Evolutionary conservation across 2,888 invertebrate genomes (phyloP), one percentile per base, ranked within the genome.

Genomic region (Phrixothrix hirtus): DNA sequence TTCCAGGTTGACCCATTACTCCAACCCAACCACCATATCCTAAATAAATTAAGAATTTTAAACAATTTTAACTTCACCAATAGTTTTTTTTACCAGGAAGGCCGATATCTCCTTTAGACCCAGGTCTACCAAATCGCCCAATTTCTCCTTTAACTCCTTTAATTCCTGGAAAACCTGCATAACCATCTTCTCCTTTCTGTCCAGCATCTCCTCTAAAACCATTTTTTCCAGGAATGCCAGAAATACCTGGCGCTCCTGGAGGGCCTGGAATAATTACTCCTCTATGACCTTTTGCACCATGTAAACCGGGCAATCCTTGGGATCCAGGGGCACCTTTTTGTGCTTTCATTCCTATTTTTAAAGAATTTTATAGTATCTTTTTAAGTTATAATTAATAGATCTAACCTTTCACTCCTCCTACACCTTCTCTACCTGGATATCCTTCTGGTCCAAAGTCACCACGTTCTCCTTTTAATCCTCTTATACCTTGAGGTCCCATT

Each of bases 371-470:
- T n/a, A n/a, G n/a, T n/a, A n/a, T n/a, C n/a, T n/a, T n/a, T n/a
- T n/a, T n/a, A n/a, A n/a, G n/a, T n/a, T n/a, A n/a, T n/a, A n/a
- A n/a, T n/a, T n/a, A n/a, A n/a, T n/a, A n/a, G n/a, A n/a, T n/a
- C 12, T 21, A 25, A 13, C 75, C 75, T 61, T 74, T 74, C 7
- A 63, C 35, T 26, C 75, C 76, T 10, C 67, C 61, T 10, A 59
- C 47, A 2, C 75, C 76, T 9, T 69, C 61, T 46, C 70, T 57
- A 5, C 74, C 73, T 9, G 70, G 53, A 38, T 64, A 64, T 41
- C 79, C 80, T 43, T 69, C 63, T 47, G 72, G 71, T 6, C 77
- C 77, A 46, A 68, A 69, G 58, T 70, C 65, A 3, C 77, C 77
- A 1, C 64, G 64, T 57, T 75, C 71, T 10, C 77, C 77, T 62